These are phyloP conservation scores for Drosophila sechellia DNA, from an alignment of 1,140 invertebrate species.

Conservation along the genomic window DNA sequence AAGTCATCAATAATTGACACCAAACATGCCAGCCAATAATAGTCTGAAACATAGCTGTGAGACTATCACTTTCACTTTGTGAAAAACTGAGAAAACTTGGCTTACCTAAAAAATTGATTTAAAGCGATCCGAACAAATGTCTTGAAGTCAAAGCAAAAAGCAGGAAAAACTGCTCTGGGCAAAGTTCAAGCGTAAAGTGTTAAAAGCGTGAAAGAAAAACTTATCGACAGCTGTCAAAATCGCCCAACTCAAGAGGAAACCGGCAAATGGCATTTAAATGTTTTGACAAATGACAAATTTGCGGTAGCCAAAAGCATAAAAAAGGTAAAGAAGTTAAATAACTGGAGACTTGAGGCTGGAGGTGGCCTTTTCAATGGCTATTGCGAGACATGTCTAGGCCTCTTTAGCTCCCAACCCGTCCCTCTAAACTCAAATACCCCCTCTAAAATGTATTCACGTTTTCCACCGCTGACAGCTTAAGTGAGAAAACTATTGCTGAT, in stretches of 20 bases:
- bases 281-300: conserved; percentile 83
- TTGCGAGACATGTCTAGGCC: conserved; percentile 24
- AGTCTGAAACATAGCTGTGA: conserved; percentile 6
- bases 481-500: conserved; percentile 81
- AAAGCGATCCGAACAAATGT: conserved; percentile 57
- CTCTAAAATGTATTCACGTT: conserved; percentile 57
- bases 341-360: conserved; percentile 27
- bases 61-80: conserved; percentile 44
- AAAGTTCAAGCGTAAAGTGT: conserved; percentile 57
- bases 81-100: conserved; percentile 8
- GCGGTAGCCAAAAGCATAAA: conserved; percentile 67
- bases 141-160: conserved; percentile 38
- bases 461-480: conserved; percentile 73
- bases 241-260: conserved; percentile 38
- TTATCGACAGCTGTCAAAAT: conserved; percentile 79
- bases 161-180: conserved; percentile 49
- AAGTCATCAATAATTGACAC: conserved; percentile 32
- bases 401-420: conserved; percentile 4
- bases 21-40: conserved; percentile 32
- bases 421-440: background rate
- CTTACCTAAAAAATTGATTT: conserved; percentile 48
- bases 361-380: conserved; percentile 45
- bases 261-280: conserved; percentile 81
- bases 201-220: conserved; percentile 72
- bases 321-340: conserved; percentile 41